Percentiles rank a stretch among this genome's conserved stretches.
These are phyloP conservation scores for Glossophaga mutica DNA, from an alignment of 2,797 vertebrate genomes.

Conservation along the genomic window DNA sequence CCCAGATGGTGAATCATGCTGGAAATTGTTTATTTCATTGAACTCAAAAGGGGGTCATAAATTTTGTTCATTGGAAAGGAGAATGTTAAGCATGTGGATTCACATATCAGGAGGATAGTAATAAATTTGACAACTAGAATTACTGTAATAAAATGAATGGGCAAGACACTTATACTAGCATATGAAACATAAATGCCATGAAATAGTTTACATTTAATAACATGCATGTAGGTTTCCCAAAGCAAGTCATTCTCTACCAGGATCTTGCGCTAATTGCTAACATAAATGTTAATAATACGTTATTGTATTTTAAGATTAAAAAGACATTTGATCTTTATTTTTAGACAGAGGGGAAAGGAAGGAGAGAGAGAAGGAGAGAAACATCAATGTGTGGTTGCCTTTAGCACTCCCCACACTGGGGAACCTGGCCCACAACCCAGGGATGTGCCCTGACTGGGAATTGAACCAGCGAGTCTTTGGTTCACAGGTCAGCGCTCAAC, in stretches of 20 bases:
- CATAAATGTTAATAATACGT: neutral
- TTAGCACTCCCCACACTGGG: too few relatives aligned
- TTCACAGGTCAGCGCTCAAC: too few relatives aligned
- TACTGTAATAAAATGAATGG: neutral
- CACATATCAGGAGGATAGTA: neutral
- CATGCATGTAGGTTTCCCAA: neutral
- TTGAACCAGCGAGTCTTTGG: too few relatives aligned
- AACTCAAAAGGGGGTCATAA: slow-evolving; percentile 47
- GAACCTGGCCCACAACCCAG: too few relatives aligned
- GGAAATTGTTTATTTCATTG: slow-evolving; percentile 57
- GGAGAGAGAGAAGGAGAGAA: too few relatives aligned
- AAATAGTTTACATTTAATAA: neutral
- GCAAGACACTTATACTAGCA: neutral
- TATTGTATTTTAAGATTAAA: neutral
- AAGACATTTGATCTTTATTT: too few relatives aligned
- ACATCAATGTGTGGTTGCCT: too few relatives aligned
- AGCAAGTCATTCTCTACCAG: neutral
- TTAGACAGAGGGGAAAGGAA: too few relatives aligned
- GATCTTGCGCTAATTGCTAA: neutral
- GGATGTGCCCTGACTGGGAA: too few relatives aligned
- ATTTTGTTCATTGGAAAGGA: slow-evolving; percentile 54
- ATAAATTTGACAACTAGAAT: slow-evolving; percentile 16
- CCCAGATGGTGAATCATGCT: slow-evolving; percentile 61
- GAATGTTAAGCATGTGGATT: slow-evolving; percentile 31
- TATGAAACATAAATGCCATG: neutral